Evolutionary conservation across 2,888 invertebrate genomes (phyloP), one percentile per base, ranked within the genome.

Genomic region (Chelonus formosanus): DNA sequence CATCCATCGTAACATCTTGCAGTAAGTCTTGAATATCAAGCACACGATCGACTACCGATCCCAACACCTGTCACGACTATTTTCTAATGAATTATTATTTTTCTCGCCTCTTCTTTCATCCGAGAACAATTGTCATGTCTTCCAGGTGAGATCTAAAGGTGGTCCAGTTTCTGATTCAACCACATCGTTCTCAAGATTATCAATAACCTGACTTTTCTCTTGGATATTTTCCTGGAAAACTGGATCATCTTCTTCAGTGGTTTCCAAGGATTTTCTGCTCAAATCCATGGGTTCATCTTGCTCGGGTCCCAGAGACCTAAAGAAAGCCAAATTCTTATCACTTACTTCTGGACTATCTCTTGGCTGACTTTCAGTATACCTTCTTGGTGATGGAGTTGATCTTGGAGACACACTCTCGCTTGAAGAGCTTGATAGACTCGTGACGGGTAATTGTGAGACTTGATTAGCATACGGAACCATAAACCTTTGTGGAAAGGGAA

Each of bases 201-300:
- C 71, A 34, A 54, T 58, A 44, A 61, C 40, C 55, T 58, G 70
- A 7, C 65, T 50, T 5, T 47, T 63, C 34, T 63, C 64, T 5
- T 65, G 71, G 44, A 67, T 62, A 54, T 62, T 58, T 8, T 70
- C 72, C 5, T 67, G 64, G 32, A 56, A 64, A 34, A 56, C 53
- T 7, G 48, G 34, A 8, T 44, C 45, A 31, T 61, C 68, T 31
- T 59, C 57, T 10, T 55, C 68, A 3, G 53, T 59, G 4, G 47
- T 34, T 8, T 44, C 50, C 4, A 10, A 4, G 0, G 89, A 88
- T 78, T 90, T 92, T 84, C 92, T 91, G 61, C 92, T 93, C 71
- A 94, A 84, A 79, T 94, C 94, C 84, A 94, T 93, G 3, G 94
- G 94, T 77, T 91, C 90, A 70, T 92, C 92, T 79, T 93, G 92